Percentiles rank a stretch among this genome's conserved stretches.
Conservation (phyloP, 2,113 vertebrate species). For the Percopsis transmontana region DNA sequence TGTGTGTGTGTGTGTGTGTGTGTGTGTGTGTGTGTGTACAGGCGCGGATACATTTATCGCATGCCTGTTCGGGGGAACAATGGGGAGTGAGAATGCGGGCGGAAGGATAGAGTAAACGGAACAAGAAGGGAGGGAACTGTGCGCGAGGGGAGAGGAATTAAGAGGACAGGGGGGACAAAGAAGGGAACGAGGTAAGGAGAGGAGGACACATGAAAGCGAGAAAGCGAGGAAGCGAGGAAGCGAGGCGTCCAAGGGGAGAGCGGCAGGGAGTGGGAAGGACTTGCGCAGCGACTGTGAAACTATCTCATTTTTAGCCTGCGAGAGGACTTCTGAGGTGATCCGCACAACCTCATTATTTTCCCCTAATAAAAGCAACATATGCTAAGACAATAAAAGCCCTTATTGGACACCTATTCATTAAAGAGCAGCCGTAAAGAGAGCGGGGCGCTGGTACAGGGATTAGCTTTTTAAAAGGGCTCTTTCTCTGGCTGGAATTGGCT, state of each 20-base stretch:
- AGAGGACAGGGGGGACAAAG: conserved; percentile 46
- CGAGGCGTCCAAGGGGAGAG: conserved; percentile 96
- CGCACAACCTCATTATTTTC: conserved; percentile 98
- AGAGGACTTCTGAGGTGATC: conserved; percentile 98
- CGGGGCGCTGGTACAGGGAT: conserved; percentile 75
- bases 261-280: conserved; percentile 91
- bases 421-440: conserved; percentile 84
- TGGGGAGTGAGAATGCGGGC: conserved; percentile 11
- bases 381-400: conserved; percentile 99
- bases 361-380: conserved; percentile 99
- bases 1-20: conserved; percentile 38
- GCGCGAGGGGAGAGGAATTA: conserved; percentile 46
- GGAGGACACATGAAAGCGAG: conserved; percentile 65
- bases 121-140: conserved; percentile 14
- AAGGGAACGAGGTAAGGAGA: conserved; percentile 57
- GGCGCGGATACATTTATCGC: conserved; percentile 51
- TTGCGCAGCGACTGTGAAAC: conserved; percentile 99
- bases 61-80: conserved; percentile 54
- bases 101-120: neutral
- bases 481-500: conserved; percentile 78
- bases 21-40: conserved; percentile 36
- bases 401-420: conserved; percentile 96
- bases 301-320: conserved; percentile 97
- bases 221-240: conserved; percentile 87
- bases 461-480: conserved; percentile 79